Percentiles rank a stretch among this genome's conserved stretches.
Evolutionary conservation across 2,113 vertebrate genomes (phyloP).

Genomic region (Perca fluviatilis): DNA sequence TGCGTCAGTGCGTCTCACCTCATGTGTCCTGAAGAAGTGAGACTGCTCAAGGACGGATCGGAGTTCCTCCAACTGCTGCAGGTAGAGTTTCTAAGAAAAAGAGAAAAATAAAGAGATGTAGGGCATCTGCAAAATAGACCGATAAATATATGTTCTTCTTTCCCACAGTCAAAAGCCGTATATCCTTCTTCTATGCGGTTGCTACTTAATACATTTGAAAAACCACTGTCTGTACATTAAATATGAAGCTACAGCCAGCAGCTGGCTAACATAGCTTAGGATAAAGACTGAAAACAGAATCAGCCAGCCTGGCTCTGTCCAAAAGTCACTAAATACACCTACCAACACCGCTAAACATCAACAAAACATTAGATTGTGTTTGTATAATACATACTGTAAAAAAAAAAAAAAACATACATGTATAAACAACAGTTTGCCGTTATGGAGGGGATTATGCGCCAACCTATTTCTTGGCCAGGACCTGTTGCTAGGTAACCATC

Average conservation of each 20-base stretch:
- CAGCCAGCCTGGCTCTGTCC: neutral
- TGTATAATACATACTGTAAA: neutral
- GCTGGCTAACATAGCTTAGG: neutral
- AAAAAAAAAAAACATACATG: neutral
- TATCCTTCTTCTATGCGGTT: neutral
- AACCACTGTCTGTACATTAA: neutral
- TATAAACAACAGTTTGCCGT: neutral
- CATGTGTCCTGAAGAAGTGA: slow-evolving; percentile 89
- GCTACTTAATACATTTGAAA: neutral
- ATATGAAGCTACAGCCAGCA: neutral
- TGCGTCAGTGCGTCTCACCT: slow-evolving; percentile 80
- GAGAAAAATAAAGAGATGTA: neutral
- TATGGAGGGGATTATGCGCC: neutral
- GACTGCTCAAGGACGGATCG: slow-evolving; percentile 87
- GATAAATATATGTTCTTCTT: neutral
- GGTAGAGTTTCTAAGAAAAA: slow-evolving; percentile 84
- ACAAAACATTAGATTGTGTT: neutral
- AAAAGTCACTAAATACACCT: neutral
- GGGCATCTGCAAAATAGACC: neutral
- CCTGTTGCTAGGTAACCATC: neutral
- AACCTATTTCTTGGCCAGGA: neutral
- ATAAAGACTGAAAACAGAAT: neutral
- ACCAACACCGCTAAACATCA: neutral
- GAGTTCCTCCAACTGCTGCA: slow-evolving; percentile 86
- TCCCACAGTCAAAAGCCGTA: neutral